Percentiles rank a stretch among this genome's conserved stretches.
phyloP scores from a whole-genome alignment of 2,888 invertebrate species.

The Aproaerema taeniolella region DNA sequence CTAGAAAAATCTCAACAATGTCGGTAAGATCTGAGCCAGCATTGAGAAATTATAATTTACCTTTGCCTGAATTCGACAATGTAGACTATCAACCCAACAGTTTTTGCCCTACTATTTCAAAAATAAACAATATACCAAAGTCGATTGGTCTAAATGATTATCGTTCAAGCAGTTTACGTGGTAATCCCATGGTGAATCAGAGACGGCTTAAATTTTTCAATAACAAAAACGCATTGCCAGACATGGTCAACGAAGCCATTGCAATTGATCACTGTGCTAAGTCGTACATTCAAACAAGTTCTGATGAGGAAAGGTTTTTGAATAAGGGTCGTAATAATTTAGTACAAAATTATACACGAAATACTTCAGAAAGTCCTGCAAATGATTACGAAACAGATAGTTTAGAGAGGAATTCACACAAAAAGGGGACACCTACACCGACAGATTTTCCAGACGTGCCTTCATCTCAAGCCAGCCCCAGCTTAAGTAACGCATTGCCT shows the following conservation, averaged over 20 bases:
- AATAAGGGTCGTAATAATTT: constrained; percentile 27
- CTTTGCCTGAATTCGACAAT: constrained; percentile 55
- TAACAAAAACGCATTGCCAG: constrained; percentile 68
- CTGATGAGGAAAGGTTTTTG: constrained; percentile 63
- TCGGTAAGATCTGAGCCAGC: constrained; percentile 68
- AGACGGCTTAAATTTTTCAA: constrained; percentile 37
- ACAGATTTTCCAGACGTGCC: constrained; percentile 81
- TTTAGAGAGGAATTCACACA: constrained; percentile 78
- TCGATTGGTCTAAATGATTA: constrained; percentile 46
- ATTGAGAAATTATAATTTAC: constrained; percentile 56
- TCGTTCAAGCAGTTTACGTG: constrained; percentile 38
- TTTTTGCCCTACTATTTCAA: constrained; percentile 45
- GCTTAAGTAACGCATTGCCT: constrained; percentile 84
- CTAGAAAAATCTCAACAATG: constrained; percentile 47
- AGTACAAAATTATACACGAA: constrained; percentile 43
- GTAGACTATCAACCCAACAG: constrained; percentile 32
- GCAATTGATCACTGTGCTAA: constrained; percentile 70
- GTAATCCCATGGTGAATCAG: constrained; percentile 28
- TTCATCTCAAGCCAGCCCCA: constrained; percentile 84
- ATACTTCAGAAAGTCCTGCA: constrained; percentile 55
- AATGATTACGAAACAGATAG: constrained; percentile 86
- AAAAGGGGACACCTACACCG: constrained; percentile 76
- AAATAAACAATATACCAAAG: constrained; percentile 45
- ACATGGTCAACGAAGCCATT: constrained; percentile 82
- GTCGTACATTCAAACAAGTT: constrained; percentile 56